A percentile compares a stretch with the other conserved stretches of the same genome.
Conservation (phyloP, 2,797 vertebrate genomes). For the Gadopsis bispinosus region DNA sequence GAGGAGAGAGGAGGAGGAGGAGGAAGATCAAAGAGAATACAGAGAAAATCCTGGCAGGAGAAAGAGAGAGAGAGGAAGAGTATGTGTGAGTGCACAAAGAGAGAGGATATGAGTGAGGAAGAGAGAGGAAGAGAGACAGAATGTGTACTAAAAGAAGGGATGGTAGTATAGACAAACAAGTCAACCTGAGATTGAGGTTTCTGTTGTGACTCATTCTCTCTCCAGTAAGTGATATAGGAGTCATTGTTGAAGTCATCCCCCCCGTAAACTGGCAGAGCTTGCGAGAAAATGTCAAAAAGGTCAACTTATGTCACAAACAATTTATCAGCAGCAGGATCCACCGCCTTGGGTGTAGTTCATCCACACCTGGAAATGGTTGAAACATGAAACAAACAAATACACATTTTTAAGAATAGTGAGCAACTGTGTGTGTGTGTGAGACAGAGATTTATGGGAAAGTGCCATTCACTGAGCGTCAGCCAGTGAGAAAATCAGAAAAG, state of each 20-base stretch:
- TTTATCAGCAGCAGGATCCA: slow-evolving; percentile 29
- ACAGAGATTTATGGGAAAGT: neutral
- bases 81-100: slow-evolving; percentile 6
- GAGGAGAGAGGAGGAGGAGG: slow-evolving; percentile 41
- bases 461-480: neutral
- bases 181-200: slow-evolving; percentile 16
- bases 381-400: slow-evolving; percentile 25
- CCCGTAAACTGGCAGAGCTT: slow-evolving; percentile 1
- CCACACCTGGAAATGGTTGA: slow-evolving; percentile 16
- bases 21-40: slow-evolving; percentile 73
- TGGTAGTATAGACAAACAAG: neutral
- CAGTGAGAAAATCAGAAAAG: neutral
- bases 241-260: slow-evolving; percentile 9
- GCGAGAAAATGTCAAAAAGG: slow-evolving; percentile 33
- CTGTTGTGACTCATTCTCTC: slow-evolving; percentile 28
- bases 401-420: slow-evolving; percentile 11
- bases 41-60: slow-evolving; percentile 59
- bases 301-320: slow-evolving; percentile 34
- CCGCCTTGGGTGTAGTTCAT: slow-evolving; percentile 2
- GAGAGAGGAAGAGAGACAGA: slow-evolving; percentile 1
- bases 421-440: neutral
- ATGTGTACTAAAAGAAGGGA: slow-evolving; percentile 14
- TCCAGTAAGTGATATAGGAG: slow-evolving; percentile 21
- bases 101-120: slow-evolving; percentile 25
- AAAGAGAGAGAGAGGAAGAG: slow-evolving; percentile 25